Evolutionary conservation across 2,797 vertebrate species (phyloP).

Genomic region (Alouatta caraya): DNA sequence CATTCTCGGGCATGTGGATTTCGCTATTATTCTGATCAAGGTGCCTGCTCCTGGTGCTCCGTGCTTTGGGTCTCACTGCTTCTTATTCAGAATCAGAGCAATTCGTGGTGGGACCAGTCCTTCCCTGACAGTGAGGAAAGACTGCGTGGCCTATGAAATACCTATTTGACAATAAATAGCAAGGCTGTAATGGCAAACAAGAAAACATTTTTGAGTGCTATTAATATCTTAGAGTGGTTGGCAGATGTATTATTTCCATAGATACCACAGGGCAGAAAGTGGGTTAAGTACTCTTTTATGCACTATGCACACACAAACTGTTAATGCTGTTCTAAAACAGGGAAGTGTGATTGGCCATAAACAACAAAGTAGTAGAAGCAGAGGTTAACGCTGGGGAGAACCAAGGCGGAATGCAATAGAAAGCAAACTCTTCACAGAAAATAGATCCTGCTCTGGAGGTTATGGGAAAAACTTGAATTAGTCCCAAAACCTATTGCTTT

Average conservation of each 20-base stretch:
- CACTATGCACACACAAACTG: background rate
- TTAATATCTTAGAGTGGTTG: background rate
- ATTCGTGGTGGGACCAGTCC: background rate
- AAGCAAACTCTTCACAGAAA: background rate
- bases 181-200: background rate
- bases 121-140: background rate
- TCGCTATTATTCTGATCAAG: background rate
- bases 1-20: background rate
- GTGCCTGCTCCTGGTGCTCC: no score
- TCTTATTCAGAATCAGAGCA: background rate
- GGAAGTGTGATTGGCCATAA: background rate
- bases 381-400: background rate
- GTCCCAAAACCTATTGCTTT: background rate
- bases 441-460: background rate
- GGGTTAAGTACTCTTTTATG: background rate
- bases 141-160: background rate
- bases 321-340: background rate
- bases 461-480: background rate
- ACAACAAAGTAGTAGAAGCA: background rate
- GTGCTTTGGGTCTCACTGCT: background rate
- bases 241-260: constrained; percentile 6
- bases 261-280: background rate
- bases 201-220: background rate
- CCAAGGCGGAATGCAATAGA: no score
- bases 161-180: background rate